phyloP scores from a whole-genome alignment of 2,113 vertebrate genomes.

The Anarrhichthys ocellatus region DNA sequence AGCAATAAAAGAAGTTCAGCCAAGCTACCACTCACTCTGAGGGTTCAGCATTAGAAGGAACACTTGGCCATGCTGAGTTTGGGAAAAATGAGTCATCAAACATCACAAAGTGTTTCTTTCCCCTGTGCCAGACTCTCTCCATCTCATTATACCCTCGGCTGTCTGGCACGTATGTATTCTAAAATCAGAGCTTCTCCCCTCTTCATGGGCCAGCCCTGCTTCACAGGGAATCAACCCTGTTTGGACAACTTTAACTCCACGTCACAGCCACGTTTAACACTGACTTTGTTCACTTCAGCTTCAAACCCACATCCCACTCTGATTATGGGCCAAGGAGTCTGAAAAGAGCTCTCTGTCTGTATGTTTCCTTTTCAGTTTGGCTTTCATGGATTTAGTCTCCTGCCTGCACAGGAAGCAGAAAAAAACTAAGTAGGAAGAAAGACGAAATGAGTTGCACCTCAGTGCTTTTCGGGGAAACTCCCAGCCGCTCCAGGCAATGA shows the following conservation, averaged over 20 bases:
- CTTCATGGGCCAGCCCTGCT: background rate
- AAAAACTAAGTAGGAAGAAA: constrained; percentile 67
- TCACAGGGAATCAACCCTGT: constrained; percentile 16
- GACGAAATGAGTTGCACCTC: constrained; percentile 63
- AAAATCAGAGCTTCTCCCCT: constrained; percentile 40
- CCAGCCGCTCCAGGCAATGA: constrained; percentile 51
- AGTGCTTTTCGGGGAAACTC: constrained; percentile 68
- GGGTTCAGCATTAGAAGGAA: constrained; percentile 35
- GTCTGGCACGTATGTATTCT: constrained; percentile 31
- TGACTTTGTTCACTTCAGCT: constrained; percentile 44
- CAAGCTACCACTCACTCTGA: constrained; percentile 59
- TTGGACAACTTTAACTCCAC: constrained; percentile 50
- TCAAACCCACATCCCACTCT: constrained; percentile 75
- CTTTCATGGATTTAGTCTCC: constrained; percentile 64
- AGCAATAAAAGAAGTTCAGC: constrained; percentile 60
- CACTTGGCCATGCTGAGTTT: constrained; percentile 40
- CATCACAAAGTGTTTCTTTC: constrained; percentile 37
- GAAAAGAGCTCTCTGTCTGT: constrained; percentile 75
- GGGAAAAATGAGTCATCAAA: constrained; percentile 63
- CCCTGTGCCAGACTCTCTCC: constrained; percentile 36
- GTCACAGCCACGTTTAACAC: constrained; percentile 50
- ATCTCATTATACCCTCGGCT: constrained; percentile 30
- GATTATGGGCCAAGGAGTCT: constrained; percentile 67
- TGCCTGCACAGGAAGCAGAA: constrained; percentile 55
- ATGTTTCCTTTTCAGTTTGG: constrained; percentile 72